A percentile compares a stretch with the other conserved stretches of the same genome.
Evolutionary conservation across 2,113 vertebrate genomes (phyloP).

Genomic region (Notechis scutatus): DNA sequence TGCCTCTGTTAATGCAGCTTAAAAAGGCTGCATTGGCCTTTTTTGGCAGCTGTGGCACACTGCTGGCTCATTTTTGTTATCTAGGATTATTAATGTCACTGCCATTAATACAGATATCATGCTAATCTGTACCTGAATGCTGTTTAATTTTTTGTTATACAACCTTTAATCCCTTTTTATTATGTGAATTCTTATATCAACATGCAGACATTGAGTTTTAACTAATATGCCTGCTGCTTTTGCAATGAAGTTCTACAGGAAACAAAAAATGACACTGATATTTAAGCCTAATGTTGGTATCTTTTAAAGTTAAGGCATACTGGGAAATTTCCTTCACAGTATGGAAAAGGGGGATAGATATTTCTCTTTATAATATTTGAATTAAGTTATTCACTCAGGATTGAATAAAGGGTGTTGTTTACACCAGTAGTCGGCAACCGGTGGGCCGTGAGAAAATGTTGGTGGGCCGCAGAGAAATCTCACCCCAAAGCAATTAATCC

Average conservation of each 20-base stretch:
- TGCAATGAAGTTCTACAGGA: not conserved
- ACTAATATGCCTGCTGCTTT: not conserved
- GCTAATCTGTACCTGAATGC: not conserved
- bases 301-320: not conserved
- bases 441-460: too few relatives aligned
- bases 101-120: not conserved
- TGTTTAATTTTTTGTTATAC: not conserved
- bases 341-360: not conserved
- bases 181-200: not conserved
- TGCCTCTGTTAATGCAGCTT: not conserved
- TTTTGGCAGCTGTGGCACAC: not conserved
- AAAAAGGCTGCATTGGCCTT: not conserved
- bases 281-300: not conserved
- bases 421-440: too few relatives aligned
- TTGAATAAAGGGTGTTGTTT: not conserved
- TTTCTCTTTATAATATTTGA: not conserved
- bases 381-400: not conserved
- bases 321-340: not conserved
- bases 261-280: not conserved
- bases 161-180: not conserved
- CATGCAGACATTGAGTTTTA: not conserved
- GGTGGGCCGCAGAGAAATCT: too few relatives aligned
- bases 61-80: not conserved
- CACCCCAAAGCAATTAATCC: too few relatives aligned
- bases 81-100: not conserved